Evolutionary conservation across 2,888 invertebrate species (phyloP), one percentile per base, ranked within the genome.

Genomic region (Spisula subtruncata): DNA sequence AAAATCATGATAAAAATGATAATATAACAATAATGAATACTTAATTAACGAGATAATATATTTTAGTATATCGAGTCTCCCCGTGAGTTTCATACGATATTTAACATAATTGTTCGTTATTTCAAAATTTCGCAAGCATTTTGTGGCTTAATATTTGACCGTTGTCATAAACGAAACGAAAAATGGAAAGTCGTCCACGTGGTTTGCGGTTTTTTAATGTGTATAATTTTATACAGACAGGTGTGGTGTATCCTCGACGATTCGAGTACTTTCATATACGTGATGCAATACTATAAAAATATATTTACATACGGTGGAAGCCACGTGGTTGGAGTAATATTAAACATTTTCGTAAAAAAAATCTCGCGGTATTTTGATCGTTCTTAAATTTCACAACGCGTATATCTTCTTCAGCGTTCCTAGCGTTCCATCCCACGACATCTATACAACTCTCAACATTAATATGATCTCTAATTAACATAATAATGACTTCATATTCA

Each of bases 141-240:
- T 51, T 16, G 51, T 16, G 16, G 16, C n/a, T n/a, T n/a, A n/a
- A n/a, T n/a, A n/a, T 41, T 51, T 16, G 51, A 51, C 51, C 25
- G 60, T 66, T 66, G 60, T 66, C 60, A 66, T 66, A 66, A 51
- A 66, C 60, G 60, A 66, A 66, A 66, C 60, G 60, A 66, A 66
- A 75, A 75, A 32, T 32, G 14, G 75, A 75, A 18, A 32, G 32
- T 35, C 1, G 1, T 2, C 60, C 75, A 75, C 75, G 75, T 75
- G 75, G 29, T 75, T 1, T 75, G 75, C 32, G 75, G 71, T 75
- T 75, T 75, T 35, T 32, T 16, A 25, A 12, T n/a, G n/a, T n/a
- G 8, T 41, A 41, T 41, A 8, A 41, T 5, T 41, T 5, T 75
- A 32, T 25, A 32, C 14, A 5, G 16, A 32, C 75, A 16, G 32